Conservation (phyloP, 2,113 vertebrate genomes). For the Athene noctua region DNA sequence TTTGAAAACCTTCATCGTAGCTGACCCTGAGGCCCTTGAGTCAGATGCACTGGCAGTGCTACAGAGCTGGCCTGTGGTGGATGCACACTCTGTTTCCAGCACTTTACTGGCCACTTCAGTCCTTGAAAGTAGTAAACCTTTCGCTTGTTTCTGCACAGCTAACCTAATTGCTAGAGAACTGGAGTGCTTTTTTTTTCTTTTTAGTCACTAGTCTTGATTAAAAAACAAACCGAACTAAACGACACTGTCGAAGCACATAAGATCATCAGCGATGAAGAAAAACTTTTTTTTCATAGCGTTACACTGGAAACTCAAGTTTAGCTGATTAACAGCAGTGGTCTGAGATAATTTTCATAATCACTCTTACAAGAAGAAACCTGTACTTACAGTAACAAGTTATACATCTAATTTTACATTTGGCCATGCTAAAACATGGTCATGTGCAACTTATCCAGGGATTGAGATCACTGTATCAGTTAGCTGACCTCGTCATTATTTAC, state of each 20-base stretch:
- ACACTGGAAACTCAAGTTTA: neutral
- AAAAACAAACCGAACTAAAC: neutral
- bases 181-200: neutral
- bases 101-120: neutral
- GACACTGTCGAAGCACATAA: neutral
- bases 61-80: neutral
- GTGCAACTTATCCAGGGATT: neutral
- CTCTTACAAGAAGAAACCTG: neutral
- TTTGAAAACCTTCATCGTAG: neutral
- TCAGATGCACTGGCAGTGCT: neutral
- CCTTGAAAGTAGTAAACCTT: neutral
- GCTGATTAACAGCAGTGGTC: neutral
- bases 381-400: neutral
- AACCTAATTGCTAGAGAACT: constrained; percentile 15
- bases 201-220: neutral
- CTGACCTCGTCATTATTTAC: neutral
- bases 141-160: neutral
- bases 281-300: neutral
- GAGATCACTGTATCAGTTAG: neutral
- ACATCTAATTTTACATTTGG: neutral
- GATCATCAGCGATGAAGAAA: neutral
- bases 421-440: neutral
- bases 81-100: neutral
- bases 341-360: neutral
- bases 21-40: neutral